Evolutionary conservation across 2,888 invertebrate genomes (phyloP), one percentile per base, ranked within the genome.

Genomic region (Meandrusa payeni): DNA sequence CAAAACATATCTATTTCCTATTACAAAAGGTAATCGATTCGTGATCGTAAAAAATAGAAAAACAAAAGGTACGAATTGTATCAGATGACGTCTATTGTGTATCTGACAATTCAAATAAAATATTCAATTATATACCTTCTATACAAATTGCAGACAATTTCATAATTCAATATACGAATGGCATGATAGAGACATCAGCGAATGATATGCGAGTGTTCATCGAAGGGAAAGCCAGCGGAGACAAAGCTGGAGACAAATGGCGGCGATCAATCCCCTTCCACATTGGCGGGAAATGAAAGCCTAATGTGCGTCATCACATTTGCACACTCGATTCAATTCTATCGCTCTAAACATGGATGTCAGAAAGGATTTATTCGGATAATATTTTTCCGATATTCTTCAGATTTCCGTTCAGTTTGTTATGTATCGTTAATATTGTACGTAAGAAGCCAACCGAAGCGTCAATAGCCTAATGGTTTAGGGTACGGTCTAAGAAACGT

Each of bases 241-340:
- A 66, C 65, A 64, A 57, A 60, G 60, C 56, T 23, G 47, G 51
- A 60, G 69, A 86, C 77, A 78, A 82, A 86, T 85, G 73, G 51
- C 52, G 12, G 53, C 65, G 55, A 85, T 83, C 76, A 71, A 70
- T 82, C 69, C 69, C 70, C 66, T 62, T 65, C 59, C 57, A 55
- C 55, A 39, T 59, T 56, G 51, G 49, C 60, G 57, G 60, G 58
- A 66, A 75, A 78, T 76, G 74, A 76, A 71, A 57, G 69, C 81
- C 79, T 85, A 85, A 86, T 82, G 81, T 64, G 59, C 58, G 55
- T 72, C 82, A 81, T 86, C 83, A 73, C 82, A 86, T 85, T 85
- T 82, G 79, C 83, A 83, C 74, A 78, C 67, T 58, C 60, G 62
- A 61, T 62, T 64, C 76, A 72, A 76, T 76, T 71, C 64, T 60